Evolutionary conservation across 2,888 invertebrate genomes (phyloP), one percentile per base, ranked within the genome.

Genomic region (Pteria penguin): DNA sequence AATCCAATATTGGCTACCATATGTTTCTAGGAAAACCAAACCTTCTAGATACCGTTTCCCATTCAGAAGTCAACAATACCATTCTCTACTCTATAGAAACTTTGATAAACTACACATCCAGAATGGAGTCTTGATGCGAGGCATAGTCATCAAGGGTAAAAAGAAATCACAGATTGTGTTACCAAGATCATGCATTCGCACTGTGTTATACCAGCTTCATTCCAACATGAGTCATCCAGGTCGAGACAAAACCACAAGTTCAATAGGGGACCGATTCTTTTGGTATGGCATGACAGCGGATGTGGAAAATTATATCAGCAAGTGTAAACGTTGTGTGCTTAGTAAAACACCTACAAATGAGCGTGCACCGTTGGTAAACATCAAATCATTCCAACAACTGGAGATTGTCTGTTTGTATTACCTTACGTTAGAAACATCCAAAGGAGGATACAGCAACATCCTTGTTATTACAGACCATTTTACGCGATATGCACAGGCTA

Each of bases 221-320:
- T 45, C 66, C 14, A 62, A 80, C 0, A 29, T 77, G 14, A 71
- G 76, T 0, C 79, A 79, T 73, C 70, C 67, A 32, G 79, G 76
- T 11, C 29, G 73, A 27, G 76, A 75, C 54, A 26, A 72, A 36
- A 77, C 75, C n/a, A n/a, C n/a, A n/a, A n/a, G n/a, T n/a, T n/a
- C n/a, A n/a, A n/a, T n/a, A n/a, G n/a, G n/a, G n/a, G 1, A 31
- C 24, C 4, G 75, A 18, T 75, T 75, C 31, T 63, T 33, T 58
- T 75, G 65, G 70, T 70, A 52, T 11, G 65, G 65, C 11, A 71
- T 71, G 67, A 36, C 71, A 3, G 14, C 8, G 14, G 66, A 70
- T n/a, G n/a, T n/a, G n/a, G n/a, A n/a, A n/a, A n/a, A n/a, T n/a
- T n/a, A n/a, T n/a, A n/a, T n/a, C n/a, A 29, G 33, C 33, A 2